A percentile compares a stretch with the other conserved stretches of the same genome.
Conservation (phyloP, 2,888 invertebrate species). For the Agrochola lota region DNA sequence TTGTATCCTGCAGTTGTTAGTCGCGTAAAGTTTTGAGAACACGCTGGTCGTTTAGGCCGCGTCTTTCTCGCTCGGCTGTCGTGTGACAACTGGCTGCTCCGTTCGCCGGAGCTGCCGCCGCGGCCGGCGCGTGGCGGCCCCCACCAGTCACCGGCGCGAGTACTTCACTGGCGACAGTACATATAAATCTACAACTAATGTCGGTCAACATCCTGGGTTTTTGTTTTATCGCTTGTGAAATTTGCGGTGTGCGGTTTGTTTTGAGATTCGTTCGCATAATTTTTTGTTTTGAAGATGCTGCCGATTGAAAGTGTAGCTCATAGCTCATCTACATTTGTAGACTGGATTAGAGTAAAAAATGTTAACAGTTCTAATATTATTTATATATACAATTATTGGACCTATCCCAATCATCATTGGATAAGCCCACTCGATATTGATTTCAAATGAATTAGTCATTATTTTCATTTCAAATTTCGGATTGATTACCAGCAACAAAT, state of each 20-base stretch:
- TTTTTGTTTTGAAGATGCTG: slow-evolving; percentile 29
- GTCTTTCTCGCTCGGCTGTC: slow-evolving; percentile 88
- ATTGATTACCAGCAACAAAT: neutral
- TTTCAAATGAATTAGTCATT: slow-evolving; percentile 18
- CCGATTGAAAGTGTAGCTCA: slow-evolving; percentile 1
- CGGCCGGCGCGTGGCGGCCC: slow-evolving; percentile 76
- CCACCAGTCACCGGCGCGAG: slow-evolving; percentile 63
- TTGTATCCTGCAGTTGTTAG: slow-evolving; percentile 84
- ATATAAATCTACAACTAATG: slow-evolving; percentile 69
- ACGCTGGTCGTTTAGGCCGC: slow-evolving; percentile 84
- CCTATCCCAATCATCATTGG: slow-evolving; percentile 28
- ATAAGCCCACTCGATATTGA: slow-evolving; percentile 3
- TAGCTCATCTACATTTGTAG: neutral
- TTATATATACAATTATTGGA: slow-evolving; percentile 2
- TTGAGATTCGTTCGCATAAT: slow-evolving; percentile 48
- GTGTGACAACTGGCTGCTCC: slow-evolving; percentile 83
- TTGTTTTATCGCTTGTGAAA: slow-evolving; percentile 68
- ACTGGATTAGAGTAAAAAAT: neutral
- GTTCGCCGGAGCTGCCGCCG: slow-evolving; percentile 61
- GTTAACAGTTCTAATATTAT: neutral
- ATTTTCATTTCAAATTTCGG: slow-evolving; percentile 8
- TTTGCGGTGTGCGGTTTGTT: slow-evolving; percentile 62
- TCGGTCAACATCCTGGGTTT: slow-evolving; percentile 72
- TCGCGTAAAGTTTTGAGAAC: slow-evolving; percentile 90
- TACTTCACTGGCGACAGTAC: slow-evolving; percentile 67